Evolutionary conservation across 1,140 invertebrate genomes (phyloP), one percentile per base, ranked within the genome.

Genomic region (Epicauta chinensis): DNA sequence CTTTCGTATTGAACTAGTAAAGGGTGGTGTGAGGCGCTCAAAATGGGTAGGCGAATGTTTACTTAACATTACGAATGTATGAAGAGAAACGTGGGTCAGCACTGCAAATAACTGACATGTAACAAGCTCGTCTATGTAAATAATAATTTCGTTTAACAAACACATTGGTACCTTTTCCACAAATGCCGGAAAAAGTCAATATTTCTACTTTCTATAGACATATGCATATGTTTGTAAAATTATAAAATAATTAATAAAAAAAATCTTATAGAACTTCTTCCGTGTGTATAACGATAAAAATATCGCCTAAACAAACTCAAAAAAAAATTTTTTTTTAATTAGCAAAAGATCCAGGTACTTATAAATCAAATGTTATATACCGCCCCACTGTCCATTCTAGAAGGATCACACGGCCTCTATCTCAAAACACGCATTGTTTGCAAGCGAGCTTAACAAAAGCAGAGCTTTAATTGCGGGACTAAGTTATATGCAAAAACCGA

Each of bases 131-230:
- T 66, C 64, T 66, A 53, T 61, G 62, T 61, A 68, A 68, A 68
- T 68, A 68, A 65, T 65, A 68, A 68, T 68, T 64, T 66, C 61
- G 55, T 62, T 68, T 65, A 63, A 62, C 66, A 68, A 68, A 68
- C 66, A 68, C 56, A 62, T 60, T 59, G 53, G 43, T 56, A 59
- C 54, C 41, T 30, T 43, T 43, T 43, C 31, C 41, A n/a, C n/a
- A 43, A 30, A 13, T 43, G 38, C 32, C 31, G 30, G 23, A 34
- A 36, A 46, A 32, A 46, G 44, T 46, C 44, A 43, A 43, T 43
- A 43, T 43, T 43, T 43, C 41, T 12, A n/a, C 16, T 11, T 23
- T 23, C 23, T 23, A 23, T 23, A 23, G n/a, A n/a, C n/a, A n/a
- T 7, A 23, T 23, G 7, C 23, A 23, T 5, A 23, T 7, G 23